Conservation (phyloP, 2,113 vertebrate genomes). For the Cepphus grylle region DNA sequence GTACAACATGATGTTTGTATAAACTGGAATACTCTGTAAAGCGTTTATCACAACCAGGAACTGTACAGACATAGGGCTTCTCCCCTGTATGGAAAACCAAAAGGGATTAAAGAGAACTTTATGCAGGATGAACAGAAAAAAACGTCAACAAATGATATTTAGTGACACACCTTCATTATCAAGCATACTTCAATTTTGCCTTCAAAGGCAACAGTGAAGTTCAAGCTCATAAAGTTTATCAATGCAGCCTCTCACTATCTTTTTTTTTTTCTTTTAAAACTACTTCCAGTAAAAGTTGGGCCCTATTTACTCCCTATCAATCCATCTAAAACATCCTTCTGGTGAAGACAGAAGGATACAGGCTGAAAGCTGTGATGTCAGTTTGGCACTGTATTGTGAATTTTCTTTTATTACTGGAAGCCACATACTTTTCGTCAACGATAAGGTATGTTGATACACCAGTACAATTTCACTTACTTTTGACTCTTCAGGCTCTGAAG, state of each 20-base stretch:
- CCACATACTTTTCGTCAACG: neutral
- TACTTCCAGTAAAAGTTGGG: neutral
- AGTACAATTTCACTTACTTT: neutral
- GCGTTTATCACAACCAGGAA: slow-evolving; percentile 96
- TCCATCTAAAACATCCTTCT: neutral
- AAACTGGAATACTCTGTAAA: slow-evolving; percentile 99
- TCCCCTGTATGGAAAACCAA: slow-evolving; percentile 78
- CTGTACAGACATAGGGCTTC: slow-evolving; percentile 98
- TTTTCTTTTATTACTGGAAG: neutral
- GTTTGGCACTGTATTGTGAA: neutral
- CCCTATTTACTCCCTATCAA: neutral
- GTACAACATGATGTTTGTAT: slow-evolving; percentile 98
- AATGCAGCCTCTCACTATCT: neutral
- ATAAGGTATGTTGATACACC: neutral
- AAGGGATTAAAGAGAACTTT: neutral
- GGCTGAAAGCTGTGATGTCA: neutral
- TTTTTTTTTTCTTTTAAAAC: neutral
- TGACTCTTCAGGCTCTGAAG: neutral
- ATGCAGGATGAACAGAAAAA: neutral
- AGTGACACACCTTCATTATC: neutral
- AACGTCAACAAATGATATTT: neutral
- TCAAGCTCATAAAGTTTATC: neutral
- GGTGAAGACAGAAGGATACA: neutral
- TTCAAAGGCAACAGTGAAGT: neutral
- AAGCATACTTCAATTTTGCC: neutral